Percentiles rank a stretch among this genome's conserved stretches.
These are phyloP conservation scores for Synanthedon vespiformis DNA, from an alignment of 2,888 invertebrate genomes.

Conservation along the genomic window DNA sequence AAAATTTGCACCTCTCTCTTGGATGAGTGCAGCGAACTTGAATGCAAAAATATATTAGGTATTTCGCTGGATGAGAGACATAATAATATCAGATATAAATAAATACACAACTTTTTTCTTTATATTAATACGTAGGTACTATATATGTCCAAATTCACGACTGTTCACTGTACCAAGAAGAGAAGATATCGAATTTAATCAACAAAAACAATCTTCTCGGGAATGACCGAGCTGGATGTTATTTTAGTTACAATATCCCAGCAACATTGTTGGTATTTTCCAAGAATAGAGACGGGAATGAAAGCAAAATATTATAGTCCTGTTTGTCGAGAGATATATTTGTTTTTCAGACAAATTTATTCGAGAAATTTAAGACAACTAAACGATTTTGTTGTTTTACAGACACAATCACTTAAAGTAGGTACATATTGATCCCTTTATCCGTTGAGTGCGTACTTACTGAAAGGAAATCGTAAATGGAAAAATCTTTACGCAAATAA, in stretches of 20 bases:
- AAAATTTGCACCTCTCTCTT: no score
- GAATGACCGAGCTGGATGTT: not conserved
- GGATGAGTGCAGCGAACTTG: no score
- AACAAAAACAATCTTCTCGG: not conserved
- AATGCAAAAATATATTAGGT: no score
- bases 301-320: constrained; percentile 28
- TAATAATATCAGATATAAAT: no score
- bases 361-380: not conserved
- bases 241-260: constrained; percentile 3
- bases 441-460: not conserved
- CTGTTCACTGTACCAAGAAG: not conserved
- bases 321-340: constrained; percentile 28
- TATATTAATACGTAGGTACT: no score
- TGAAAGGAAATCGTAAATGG: not conserved
- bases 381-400: not conserved
- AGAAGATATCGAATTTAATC: not conserved
- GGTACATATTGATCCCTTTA: constrained; percentile 2
- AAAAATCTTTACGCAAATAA: constrained; percentile 2
- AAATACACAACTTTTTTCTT: no score
- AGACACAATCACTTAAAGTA: not conserved
- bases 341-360: not conserved
- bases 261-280: constrained; percentile 40
- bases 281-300: constrained; percentile 18
- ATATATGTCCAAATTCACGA: no score
- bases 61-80: no score